Evolutionary conservation across 2,888 invertebrate genomes (phyloP).

Genomic region (Drosophila multiciliata): DNA sequence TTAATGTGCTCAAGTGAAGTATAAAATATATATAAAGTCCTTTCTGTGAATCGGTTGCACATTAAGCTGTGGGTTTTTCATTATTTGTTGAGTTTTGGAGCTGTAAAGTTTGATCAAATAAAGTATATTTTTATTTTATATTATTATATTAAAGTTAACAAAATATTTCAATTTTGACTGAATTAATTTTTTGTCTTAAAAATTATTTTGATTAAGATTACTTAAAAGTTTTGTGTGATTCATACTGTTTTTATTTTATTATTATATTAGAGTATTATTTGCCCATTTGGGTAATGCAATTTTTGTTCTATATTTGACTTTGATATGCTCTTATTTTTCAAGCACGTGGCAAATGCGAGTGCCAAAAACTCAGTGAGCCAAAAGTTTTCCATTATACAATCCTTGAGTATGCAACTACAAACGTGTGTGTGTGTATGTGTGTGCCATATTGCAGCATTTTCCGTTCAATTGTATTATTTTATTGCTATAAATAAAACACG

Average conservation of each 20-base stretch:
- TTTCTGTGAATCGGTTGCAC: neutral
- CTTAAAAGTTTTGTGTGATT: too few relatives aligned
- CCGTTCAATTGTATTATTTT: constrained; percentile 53
- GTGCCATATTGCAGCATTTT: constrained; percentile 57
- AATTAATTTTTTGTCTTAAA: neutral
- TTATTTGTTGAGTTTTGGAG: neutral
- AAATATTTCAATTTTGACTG: neutral
- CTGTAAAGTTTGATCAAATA: neutral
- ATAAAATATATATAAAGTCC: neutral
- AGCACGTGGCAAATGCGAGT: constrained; percentile 42
- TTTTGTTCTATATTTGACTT: constrained; percentile 3
- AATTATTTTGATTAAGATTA: neutral
- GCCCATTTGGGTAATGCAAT: neutral
- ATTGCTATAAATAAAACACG: constrained; percentile 64
- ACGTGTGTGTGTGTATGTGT: constrained; percentile 11
- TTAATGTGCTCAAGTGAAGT: neutral
- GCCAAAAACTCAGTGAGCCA: constrained; percentile 37
- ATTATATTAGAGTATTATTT: neutral
- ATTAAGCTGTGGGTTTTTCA: neutral
- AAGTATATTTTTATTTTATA: neutral
- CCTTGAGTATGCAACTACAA: constrained; percentile 4
- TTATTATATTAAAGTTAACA: too few relatives aligned
- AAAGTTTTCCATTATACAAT: constrained; percentile 50
- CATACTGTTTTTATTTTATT: neutral
- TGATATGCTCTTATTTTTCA: constrained; percentile 8